These are phyloP conservation scores for Poeciliopsis gracilis DNA, from an alignment of 2,797 vertebrate genomes.

Conservation along the genomic window DNA sequence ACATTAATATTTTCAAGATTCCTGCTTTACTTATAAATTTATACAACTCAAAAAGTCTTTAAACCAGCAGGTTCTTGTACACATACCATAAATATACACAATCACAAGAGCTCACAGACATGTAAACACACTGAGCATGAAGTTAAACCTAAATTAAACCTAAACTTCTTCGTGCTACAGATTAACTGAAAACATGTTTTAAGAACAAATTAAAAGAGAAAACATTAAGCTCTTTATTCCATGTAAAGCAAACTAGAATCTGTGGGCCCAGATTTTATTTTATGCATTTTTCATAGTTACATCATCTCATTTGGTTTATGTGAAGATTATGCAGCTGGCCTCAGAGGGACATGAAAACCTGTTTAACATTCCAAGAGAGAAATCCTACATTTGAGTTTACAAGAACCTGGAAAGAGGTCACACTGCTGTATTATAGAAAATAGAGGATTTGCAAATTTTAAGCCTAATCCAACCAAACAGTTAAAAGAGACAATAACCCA, in stretches of 20 bases:
- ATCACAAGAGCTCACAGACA: neutral
- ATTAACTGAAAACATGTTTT: neutral
- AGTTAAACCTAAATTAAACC: neutral
- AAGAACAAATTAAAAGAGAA: neutral
- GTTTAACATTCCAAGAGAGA: neutral
- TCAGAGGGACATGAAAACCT: neutral
- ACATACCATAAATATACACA: neutral
- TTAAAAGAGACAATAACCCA: conserved; percentile 3
- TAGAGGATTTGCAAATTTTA: neutral
- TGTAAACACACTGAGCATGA: neutral
- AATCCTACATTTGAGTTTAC: neutral
- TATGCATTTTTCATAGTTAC: neutral
- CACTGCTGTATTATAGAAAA: neutral
- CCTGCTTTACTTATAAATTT: neutral
- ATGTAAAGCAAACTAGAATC: neutral
- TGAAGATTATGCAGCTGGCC: neutral
- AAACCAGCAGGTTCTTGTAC: neutral
- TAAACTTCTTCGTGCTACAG: neutral
- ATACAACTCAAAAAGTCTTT: neutral
- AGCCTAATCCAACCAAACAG: conserved; percentile 1
- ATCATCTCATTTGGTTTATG: neutral
- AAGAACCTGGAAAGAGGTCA: neutral
- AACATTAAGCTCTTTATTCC: neutral
- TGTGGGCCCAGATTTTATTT: neutral
- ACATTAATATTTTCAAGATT: neutral